Evolutionary conservation across 2,888 invertebrate species (phyloP), one percentile per base, ranked within the genome.

Genomic region (Eristalis arbustorum): DNA sequence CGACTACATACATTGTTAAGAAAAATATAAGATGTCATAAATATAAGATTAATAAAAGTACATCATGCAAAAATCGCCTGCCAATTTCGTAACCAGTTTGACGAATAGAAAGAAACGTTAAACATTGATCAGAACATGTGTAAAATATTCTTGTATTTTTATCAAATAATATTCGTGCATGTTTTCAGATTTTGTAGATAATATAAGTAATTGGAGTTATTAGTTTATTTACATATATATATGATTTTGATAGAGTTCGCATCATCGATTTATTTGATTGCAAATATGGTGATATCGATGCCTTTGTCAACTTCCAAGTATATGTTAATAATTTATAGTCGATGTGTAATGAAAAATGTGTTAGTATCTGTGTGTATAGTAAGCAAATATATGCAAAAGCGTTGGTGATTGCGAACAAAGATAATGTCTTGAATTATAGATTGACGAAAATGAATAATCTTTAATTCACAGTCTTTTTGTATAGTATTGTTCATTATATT

Each of bases 41-140:
- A 18, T 49, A 79, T 13, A 37, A 61, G 64, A 67, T 37, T 49
- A 49, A 56, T 34, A 57, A 67, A 63, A 49, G 40, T 31, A 66
- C 40, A 61, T 49, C 82, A 82, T 82, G 82, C 78, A 87, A 78
- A 56, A 75, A 67, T 23, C 57, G 67, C 68, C 74, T 78, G 31
- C 74, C 40, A 74, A 76, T 66, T 28, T 23, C 14, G 14, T 57
- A 34, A 62, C 78, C 74, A 74, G 71, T 74, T 66, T 34, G 1
- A 68, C 11, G 13, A n/a, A 59, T 14, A 62, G 37, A 63, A 72
- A 57, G 18, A 42, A 68, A 73, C 74, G 42, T 66, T 78, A 64
- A 23, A 64, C 8, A 61, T 77, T 25, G 64, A 63, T 34, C 34
- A 37, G 68, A 34, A 69, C 62, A n/a, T 22, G 6, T 56, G 14